A percentile compares a stretch with the other conserved stretches of the same genome.
phyloP scores from a whole-genome alignment of 2,888 invertebrate species.

The Orthosia incerta region DNA sequence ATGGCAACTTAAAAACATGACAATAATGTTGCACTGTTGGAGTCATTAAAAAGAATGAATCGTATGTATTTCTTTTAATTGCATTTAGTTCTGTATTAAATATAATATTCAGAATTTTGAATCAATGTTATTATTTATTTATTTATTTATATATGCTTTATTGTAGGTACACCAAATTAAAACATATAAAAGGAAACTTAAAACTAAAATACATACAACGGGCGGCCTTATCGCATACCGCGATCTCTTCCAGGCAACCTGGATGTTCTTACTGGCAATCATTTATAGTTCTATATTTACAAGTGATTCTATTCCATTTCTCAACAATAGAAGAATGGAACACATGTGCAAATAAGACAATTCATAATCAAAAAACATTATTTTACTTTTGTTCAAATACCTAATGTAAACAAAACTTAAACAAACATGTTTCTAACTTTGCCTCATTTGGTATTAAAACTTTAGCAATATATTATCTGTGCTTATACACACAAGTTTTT shows the following conservation, averaged over 20 bases:
- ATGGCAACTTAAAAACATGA: not conserved
- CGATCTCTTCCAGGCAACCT: too few species aligned
- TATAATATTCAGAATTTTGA: not conserved
- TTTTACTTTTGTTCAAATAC: slow-evolving; percentile 21
- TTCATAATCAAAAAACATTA: not conserved
- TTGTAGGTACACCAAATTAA: too few species aligned
- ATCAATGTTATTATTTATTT: too few species aligned
- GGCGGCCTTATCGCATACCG: too few species aligned
- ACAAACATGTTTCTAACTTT: slow-evolving; percentile 30
- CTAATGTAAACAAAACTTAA: slow-evolving; percentile 49
- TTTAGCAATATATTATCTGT: not conserved
- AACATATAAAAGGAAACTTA: too few species aligned
- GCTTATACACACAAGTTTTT: too few species aligned
- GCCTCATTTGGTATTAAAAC: slow-evolving; percentile 26
- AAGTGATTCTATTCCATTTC: not conserved
- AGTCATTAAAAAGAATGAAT: not conserved
- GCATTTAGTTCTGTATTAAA: not conserved
- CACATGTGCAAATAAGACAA: slow-evolving; percentile 41
- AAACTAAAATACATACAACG: too few species aligned
- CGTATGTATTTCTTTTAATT: not conserved
- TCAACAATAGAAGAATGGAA: not conserved
- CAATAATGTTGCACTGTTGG: slow-evolving; percentile 9
- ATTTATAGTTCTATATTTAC: not conserved
- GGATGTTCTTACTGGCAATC: not conserved
- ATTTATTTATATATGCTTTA: too few species aligned